A percentile compares a stretch with the other conserved stretches of the same genome.
Conservation (phyloP, 2,888 invertebrate species). For the Calameuta idolon region DNA sequence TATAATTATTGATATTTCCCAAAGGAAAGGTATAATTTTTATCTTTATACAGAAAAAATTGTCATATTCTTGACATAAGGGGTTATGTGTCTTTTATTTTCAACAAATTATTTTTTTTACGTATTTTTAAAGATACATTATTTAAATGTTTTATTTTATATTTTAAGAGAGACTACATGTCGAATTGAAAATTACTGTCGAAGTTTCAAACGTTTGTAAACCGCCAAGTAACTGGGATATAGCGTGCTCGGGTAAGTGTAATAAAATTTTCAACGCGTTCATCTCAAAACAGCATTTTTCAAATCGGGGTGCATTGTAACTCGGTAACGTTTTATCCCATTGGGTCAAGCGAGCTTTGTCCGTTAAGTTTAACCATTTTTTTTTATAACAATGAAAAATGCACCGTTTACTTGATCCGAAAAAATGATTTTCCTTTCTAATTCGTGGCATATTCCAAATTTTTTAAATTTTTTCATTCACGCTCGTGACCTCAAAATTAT, state of each 20-base stretch:
- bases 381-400: too few relatives aligned
- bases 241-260: not conserved
- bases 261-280: not conserved
- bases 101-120: too few relatives aligned
- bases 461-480: too few relatives aligned
- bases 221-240: too few relatives aligned
- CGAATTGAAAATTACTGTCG: not conserved
- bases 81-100: too few relatives aligned
- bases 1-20: not conserved
- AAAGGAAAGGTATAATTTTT: not conserved
- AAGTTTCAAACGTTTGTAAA: too few relatives aligned
- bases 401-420: too few relatives aligned
- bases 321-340: not conserved
- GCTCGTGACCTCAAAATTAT: too few relatives aligned
- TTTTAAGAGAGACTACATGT: not conserved
- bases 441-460: too few relatives aligned
- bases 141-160: not conserved
- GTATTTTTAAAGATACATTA: not conserved
- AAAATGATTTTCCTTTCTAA: too few relatives aligned
- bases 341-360: too few relatives aligned
- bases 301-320: not conserved
- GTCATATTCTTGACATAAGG: not conserved
- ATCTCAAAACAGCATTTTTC: not conserved
- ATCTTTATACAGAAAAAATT: not conserved
- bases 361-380: too few relatives aligned